Base-by-base conservation (phyloP, 2,888 invertebrate genomes). In the Callyntrura sp. region DNA sequence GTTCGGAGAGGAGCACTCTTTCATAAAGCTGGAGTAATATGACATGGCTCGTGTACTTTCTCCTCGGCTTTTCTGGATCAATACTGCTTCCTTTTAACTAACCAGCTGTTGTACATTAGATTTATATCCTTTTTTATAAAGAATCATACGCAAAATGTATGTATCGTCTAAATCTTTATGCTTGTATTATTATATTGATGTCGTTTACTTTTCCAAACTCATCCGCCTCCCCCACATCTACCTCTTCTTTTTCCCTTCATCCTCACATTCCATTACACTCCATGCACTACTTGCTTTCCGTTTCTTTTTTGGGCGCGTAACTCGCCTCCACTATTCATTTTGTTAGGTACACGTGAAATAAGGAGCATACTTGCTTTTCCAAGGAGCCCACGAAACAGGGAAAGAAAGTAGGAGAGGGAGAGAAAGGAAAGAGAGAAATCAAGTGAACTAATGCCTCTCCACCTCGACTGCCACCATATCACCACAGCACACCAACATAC, bases 241-340 rank as follows among this genome's bases (percentile, higher is more conserved):
- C 55, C 48, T 11, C 76, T 8, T 1, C 11, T 12, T 51, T 25
- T 55, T 73, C n/a, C n/a, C 35, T 48, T 68, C 35, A 55, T 14
- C 12, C 85, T 78, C 85, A 85, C 85, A 85, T 85, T 78, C 85
- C 85, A 85, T 85, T 78, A 65, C 78, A 65, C 78, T 51, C 11
- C 65, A 85, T 85, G 78, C 85, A 85, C 85, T 78, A 85, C 85
- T 85, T 85, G 43, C 62, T n/a, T 14, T 23, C 12, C 28, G 20
- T 20, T n/a, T 57, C 45, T 9, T 35, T 48, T 48, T 51, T 25
- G 4, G 6, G 20, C 17, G 51, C 55, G 51, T 25, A 76, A 25
- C 25, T 25, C 43, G 57, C 20, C 11, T 45, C 3, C 60, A 11
- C 35, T n/a, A 35, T 12, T 57, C 79, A 43, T 35, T 51, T 11